Evolutionary conservation across 1,140 invertebrate species (phyloP), one percentile per base, ranked within the genome.

Genomic region (Rhagoletis pomonella): DNA sequence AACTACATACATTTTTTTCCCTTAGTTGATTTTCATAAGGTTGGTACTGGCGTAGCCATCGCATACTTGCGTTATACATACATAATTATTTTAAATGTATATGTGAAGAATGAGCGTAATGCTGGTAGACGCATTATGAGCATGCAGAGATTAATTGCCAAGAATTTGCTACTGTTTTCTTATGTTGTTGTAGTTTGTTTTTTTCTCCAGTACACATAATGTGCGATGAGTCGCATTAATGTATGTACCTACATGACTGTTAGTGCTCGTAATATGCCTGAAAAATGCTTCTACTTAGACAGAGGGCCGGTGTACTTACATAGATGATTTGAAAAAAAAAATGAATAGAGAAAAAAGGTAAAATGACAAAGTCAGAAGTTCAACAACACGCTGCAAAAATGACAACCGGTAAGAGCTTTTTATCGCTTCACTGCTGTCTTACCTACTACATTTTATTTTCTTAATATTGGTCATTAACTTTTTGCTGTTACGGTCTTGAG

Each of bases 101-200:
- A 6, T 55, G 1, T 81, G 47, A 58, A 58, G 73, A 81, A 81
- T 81, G 73, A 81, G 73, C 50, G 73, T 81, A 81, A 81, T 81
- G 73, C 19, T 81, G 73, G 73, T 29, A 81, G 73, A 81, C 73
- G 47, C 47, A 47, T 81, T 55, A 29, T 81, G 73, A 81, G 73
- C 73, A 81, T 81, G 73, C 73, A 55, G 17, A 81, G 73, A 81
- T 81, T 81, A 81, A 81, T 81, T 81, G 73, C 73, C 73, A 81
- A 81, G 73, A 81, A 81, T 81, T 81, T 81, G 73, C 73, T 81
- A 81, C 73, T 81, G 44, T 81, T 55, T 55, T 9, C 60, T 4
- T 14, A 62, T 55, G 50, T 55, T 73, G 67, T 73, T 14, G 67
- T 42, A 47, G 14, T 62, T 62, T 14, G 3, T 14, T 62, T 62